phyloP scores from a whole-genome alignment of 2,113 vertebrate genomes.

The Sakesphorus luctuosus region DNA sequence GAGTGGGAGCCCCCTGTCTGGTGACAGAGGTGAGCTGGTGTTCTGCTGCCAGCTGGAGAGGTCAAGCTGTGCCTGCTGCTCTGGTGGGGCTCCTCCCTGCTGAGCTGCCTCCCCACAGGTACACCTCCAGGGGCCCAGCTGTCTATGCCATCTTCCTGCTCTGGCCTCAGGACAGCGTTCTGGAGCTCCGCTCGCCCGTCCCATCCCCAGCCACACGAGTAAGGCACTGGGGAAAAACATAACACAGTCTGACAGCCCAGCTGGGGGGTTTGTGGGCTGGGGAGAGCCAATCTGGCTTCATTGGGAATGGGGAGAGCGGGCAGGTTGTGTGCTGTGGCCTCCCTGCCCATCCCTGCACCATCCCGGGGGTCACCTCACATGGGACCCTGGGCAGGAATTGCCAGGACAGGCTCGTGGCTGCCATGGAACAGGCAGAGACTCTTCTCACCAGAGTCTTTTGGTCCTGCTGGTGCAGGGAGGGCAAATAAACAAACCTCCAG shows the following conservation, averaged over 20 bases:
- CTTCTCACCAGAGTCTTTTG: not conserved
- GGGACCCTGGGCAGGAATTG: not conserved
- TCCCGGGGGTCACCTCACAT: not conserved
- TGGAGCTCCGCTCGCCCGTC: slow-evolving; percentile 71
- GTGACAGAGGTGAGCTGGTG: not conserved
- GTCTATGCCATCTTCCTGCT: slow-evolving; percentile 81
- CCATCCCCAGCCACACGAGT: slow-evolving; percentile 71
- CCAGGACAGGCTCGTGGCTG: not conserved
- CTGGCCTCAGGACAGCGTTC: slow-evolving; percentile 68
- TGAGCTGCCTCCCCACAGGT: slow-evolving; percentile 69
- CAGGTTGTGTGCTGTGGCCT: not conserved
- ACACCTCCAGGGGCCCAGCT: slow-evolving; percentile 73
- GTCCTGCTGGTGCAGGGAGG: not conserved
- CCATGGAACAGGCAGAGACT: not conserved
- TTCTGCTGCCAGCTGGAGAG: not conserved
- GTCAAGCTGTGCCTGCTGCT: not conserved
- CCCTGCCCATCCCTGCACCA: not conserved
- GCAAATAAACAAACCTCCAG: not conserved
- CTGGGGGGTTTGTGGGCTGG: rapidly evolving
- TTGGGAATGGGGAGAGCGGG: not conserved
- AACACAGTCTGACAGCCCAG: rapidly evolving
- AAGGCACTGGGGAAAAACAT: not conserved
- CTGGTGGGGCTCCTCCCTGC: not conserved
- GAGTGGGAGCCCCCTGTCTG: not conserved
- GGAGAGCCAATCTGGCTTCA: not conserved